phyloP scores from a whole-genome alignment of 2,888 invertebrate genomes.

The Temnothorax ravouxi region DNA sequence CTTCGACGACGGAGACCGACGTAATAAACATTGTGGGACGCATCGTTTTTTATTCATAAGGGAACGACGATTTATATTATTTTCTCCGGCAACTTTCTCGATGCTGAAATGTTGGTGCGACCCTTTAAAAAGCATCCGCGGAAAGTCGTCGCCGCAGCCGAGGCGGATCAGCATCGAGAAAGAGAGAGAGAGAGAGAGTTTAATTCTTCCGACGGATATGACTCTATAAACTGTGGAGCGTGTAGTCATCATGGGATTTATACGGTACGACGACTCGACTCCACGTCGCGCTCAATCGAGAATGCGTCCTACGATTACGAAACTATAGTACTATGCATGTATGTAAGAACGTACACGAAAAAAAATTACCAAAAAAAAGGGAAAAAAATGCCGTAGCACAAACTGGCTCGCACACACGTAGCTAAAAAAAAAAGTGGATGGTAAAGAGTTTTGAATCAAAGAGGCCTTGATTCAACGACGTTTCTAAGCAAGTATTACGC shows the following conservation, averaged over 20 bases:
- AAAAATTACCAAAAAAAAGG: conserved; percentile 65
- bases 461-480: conserved; percentile 83
- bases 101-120: neutral
- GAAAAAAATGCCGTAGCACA: conserved; percentile 55
- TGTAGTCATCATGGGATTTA: conserved; percentile 22
- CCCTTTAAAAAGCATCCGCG: conserved; percentile 7
- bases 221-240: conserved; percentile 18
- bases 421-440: conserved; percentile 64
- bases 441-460: conserved; percentile 78
- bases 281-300: conserved; percentile 51
- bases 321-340: conserved; percentile 73
- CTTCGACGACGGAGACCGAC: conserved; percentile 35
- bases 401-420: conserved; percentile 56
- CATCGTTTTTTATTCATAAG: conserved; percentile 46
- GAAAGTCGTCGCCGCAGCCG: neutral
- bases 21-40: conserved; percentile 33
- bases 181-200: neutral
- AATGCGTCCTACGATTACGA: conserved; percentile 54
- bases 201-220: conserved; percentile 15
- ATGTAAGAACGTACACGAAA: conserved; percentile 76
- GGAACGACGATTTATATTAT: conserved; percentile 36
- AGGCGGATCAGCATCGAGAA: neutral
- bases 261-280: conserved; percentile 16
- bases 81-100: neutral
- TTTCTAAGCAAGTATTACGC: conserved; percentile 79